Evolutionary conservation across 2,113 vertebrate species (phyloP).

Genomic region (human): DNA sequence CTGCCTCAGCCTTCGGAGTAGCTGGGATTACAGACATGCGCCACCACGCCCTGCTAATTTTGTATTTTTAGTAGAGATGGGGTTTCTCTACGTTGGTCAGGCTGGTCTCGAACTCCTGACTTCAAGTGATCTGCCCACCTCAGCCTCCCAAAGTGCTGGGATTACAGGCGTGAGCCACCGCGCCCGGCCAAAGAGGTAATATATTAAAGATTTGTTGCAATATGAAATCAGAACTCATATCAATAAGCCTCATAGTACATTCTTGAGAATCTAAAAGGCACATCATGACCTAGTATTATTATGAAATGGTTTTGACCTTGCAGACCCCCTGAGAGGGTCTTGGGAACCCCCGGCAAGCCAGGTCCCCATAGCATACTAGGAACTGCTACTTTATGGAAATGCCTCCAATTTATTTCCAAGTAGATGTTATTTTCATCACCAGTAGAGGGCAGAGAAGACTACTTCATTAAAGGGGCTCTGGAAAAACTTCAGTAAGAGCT

Average conservation of each 20-base stretch:
- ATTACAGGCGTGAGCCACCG: not conserved
- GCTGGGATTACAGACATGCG: not conserved
- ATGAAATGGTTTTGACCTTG: not conserved
- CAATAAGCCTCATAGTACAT: not conserved
- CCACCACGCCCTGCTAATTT: not conserved
- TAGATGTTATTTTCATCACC: constrained; percentile 52
- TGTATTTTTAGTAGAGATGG: not conserved
- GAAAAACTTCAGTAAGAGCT: not conserved
- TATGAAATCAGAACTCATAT: not conserved
- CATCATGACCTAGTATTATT: not conserved
- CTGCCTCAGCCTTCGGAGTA: not conserved
- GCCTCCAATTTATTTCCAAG: not conserved
- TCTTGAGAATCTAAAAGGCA: not conserved
- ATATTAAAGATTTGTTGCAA: not conserved
- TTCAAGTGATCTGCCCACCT: not conserved
- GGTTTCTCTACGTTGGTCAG: not conserved
- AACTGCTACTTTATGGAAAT: not conserved
- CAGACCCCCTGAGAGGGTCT: not conserved
- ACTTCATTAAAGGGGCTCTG: not conserved
- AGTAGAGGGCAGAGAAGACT: constrained; percentile 66
- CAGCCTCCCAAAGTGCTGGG: not conserved
- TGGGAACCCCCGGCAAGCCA: not conserved
- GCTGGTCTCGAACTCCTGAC: too few species aligned
- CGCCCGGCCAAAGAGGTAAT: not conserved
- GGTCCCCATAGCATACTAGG: not conserved